Base-by-base conservation (phyloP, 2,113 vertebrate species). In the Thryonomys swinderianus region DNA sequence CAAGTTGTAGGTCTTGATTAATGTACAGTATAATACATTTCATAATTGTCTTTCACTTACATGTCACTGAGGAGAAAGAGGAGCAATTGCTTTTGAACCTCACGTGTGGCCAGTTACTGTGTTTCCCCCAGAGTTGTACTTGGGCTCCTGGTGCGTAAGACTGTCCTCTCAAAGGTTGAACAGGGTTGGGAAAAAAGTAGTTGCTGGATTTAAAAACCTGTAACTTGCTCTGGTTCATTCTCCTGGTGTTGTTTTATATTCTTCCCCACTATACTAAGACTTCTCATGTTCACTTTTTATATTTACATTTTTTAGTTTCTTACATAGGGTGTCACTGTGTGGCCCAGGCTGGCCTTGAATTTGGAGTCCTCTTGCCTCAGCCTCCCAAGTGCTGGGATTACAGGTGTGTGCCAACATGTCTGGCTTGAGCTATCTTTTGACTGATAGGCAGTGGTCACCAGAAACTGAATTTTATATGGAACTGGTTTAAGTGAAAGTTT, bases 401-500 rank as follows among this genome's bases (percentile, higher is more conserved):
- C 11, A 4, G n/a, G 1, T 59, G 45, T 17, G 86, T 94, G 90
- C 30, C 61, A 62, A 66, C 53, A 32, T 8, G n/a, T 34, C 8
- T 81, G 40, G 7, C 73, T 87, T 67, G 27, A 91, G 71, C n/a
- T 85, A 62, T 5, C 55, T 59, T 37, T 82, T 83, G 40, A 45
- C 57, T 84, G 30, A 40, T 88, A 42, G 69, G 59, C 21, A 61
- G 8, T 55, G 17, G 20, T 51, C 37, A 69, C 64, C 64, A 64
- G 32, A 88, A 90, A 61, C n/a, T 67, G 21, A 87, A 45, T 78
- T 90, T 62, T 76, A 27, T 69, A 16, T 14, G 53, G 12, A 7
- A 7, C 32, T 93, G 42, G n/a, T 88, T 96, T 81, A 57, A 69
- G 80, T 21, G 78, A 37, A 95, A 88, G 61, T 1, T 45, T 10